Evolutionary conservation across 2,113 vertebrate genomes (phyloP).

Genomic region (Apeltes quadracus): DNA sequence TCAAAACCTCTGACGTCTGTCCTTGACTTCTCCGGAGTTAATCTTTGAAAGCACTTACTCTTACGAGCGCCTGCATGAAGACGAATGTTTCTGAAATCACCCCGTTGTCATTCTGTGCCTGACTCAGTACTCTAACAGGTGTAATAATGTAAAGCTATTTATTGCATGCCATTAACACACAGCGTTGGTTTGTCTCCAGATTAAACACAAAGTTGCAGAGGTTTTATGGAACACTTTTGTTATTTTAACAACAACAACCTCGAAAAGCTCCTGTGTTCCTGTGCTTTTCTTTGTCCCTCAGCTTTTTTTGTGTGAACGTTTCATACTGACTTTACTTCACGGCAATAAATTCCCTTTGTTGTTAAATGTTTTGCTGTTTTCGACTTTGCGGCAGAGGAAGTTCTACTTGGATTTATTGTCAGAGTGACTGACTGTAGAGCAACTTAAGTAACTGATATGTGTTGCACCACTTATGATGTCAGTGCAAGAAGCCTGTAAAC

Average conservation of each 20-base stretch:
- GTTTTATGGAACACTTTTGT: slow-evolving; percentile 38
- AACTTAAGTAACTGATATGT: background rate
- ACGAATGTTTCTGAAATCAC: slow-evolving; percentile 46
- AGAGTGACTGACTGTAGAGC: background rate
- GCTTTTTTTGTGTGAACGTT: slow-evolving; percentile 62
- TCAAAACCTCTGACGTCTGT: slow-evolving; percentile 22
- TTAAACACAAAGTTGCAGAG: slow-evolving; percentile 11
- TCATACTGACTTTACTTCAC: slow-evolving; percentile 45
- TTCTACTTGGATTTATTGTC: background rate
- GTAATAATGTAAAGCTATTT: slow-evolving; percentile 28
- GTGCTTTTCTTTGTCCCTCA: slow-evolving; percentile 30
- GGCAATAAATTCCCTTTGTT: slow-evolving; percentile 69
- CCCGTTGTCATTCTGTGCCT: slow-evolving; percentile 36
- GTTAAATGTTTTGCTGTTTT: slow-evolving; percentile 29
- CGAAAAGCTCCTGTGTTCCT: slow-evolving; percentile 20
- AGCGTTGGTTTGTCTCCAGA: slow-evolving; percentile 13
- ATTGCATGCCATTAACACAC: slow-evolving; percentile 53
- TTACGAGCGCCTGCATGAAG: slow-evolving; percentile 53
- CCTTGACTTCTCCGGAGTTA: slow-evolving; percentile 34
- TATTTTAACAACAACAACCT: slow-evolving; percentile 13
- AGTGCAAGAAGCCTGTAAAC: background rate
- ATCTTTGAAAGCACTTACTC: slow-evolving; percentile 58
- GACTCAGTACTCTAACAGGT: slow-evolving; percentile 44
- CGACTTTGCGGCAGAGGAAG: background rate
- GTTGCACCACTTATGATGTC: background rate